phyloP scores from a whole-genome alignment of 2,888 invertebrate genomes.

The Leptopilina drosophilae region DNA sequence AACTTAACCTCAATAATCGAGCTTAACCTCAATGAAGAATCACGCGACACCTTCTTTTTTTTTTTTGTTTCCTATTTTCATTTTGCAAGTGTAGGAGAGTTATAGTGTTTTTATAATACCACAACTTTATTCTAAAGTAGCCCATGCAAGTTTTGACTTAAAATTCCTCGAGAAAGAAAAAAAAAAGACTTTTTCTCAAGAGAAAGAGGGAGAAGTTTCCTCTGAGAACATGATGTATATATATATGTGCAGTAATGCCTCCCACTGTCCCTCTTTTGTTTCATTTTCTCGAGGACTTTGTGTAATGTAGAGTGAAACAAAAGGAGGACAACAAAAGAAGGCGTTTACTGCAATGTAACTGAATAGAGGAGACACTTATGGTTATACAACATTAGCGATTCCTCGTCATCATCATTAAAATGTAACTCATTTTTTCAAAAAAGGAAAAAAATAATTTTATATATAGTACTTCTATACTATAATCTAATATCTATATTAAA shows the following conservation, averaged over 20 bases:
- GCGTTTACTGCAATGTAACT: slow-evolving; percentile 7
- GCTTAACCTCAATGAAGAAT: slow-evolving; percentile 35
- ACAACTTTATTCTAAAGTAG: background rate
- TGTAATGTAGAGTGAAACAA: background rate
- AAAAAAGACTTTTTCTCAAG: background rate
- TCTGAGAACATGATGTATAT: no score
- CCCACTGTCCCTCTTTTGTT: slow-evolving; percentile 21
- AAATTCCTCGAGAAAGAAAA: slow-evolving; percentile 1
- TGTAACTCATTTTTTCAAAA: background rate
- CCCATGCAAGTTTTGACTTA: slow-evolving; percentile 19
- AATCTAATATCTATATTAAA: no score
- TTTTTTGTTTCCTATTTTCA: slow-evolving; percentile 7
- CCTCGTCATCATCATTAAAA: background rate
- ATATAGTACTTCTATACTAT: no score
- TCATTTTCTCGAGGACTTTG: slow-evolving; percentile 17
- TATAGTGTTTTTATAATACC: slow-evolving; percentile 1
- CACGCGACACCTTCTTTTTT: slow-evolving; percentile 22
- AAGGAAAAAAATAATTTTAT: no score
- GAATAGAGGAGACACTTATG: background rate
- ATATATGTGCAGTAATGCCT: slow-evolving; percentile 9
- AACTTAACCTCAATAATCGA: slow-evolving; percentile 33
- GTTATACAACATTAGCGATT: background rate
- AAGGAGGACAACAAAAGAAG: slow-evolving; percentile 1
- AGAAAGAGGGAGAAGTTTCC: background rate
- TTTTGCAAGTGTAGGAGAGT: slow-evolving; percentile 24